phyloP scores from a whole-genome alignment of 2,888 invertebrate species.

The Perdita meconis region DNA sequence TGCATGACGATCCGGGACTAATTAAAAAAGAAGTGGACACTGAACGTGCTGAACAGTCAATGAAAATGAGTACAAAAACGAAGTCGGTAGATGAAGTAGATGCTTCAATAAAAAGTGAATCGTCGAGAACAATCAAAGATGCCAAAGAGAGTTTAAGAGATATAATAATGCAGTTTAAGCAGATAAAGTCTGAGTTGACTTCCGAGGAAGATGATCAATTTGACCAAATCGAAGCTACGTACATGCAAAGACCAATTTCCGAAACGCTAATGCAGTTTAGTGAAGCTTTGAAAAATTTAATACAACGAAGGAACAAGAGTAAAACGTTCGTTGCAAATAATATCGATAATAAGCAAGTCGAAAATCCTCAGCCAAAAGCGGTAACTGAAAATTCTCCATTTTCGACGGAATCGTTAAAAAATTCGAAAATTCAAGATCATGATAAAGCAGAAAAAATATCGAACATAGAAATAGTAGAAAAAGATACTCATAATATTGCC shows the following conservation, averaged over 20 bases:
- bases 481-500: slow-evolving; percentile 5
- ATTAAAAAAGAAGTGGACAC: slow-evolving; percentile 36
- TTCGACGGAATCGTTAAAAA: slow-evolving; percentile 12
- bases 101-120: slow-evolving; percentile 54
- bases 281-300: slow-evolving; percentile 79
- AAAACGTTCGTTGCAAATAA: slow-evolving; percentile 56
- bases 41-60: slow-evolving; percentile 1
- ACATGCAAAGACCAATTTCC: slow-evolving; percentile 78
- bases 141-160: slow-evolving; percentile 79
- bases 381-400: background rate
- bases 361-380: slow-evolving; percentile 11
- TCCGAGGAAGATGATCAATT: slow-evolving; percentile 77
- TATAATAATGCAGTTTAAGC: slow-evolving; percentile 80
- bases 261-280: slow-evolving; percentile 80
- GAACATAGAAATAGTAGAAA: slow-evolving; percentile 19
- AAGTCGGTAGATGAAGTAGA: slow-evolving; percentile 62
- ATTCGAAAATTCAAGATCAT: slow-evolving; percentile 16
- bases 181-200: slow-evolving; percentile 78
- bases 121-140: slow-evolving; percentile 66
- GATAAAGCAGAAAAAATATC: slow-evolving; percentile 19
- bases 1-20: slow-evolving; percentile 69
- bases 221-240: slow-evolving; percentile 77
- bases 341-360: slow-evolving; percentile 73
- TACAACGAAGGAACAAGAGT: slow-evolving; percentile 76
- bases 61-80: slow-evolving; percentile 47